phyloP scores from a whole-genome alignment of 2,888 invertebrate species.

The Stenurella melanura region DNA sequence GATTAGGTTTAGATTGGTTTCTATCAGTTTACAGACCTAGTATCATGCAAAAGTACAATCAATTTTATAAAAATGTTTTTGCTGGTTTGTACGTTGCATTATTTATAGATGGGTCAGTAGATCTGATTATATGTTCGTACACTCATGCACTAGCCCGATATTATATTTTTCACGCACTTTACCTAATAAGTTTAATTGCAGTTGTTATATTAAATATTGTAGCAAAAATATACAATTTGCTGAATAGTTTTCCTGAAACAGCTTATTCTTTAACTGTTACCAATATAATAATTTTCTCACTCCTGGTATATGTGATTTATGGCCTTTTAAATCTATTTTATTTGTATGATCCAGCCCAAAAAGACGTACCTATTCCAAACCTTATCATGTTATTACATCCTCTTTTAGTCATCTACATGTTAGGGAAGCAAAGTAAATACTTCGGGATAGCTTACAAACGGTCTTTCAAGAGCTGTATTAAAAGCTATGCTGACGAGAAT shows the following conservation, averaged over 20 bases:
- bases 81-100: background rate
- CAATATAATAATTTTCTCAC: slow-evolving; percentile 47
- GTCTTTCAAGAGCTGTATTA: slow-evolving; percentile 49
- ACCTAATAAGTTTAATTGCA: too few species aligned
- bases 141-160: too few species aligned
- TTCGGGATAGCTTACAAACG: slow-evolving; percentile 55
- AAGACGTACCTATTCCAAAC: slow-evolving; percentile 37
- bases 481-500: slow-evolving; percentile 48
- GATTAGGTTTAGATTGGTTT: background rate
- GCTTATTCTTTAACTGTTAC: slow-evolving; percentile 40
- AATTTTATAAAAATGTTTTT: background rate
- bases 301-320: slow-evolving; percentile 41
- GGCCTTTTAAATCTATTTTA: slow-evolving; percentile 10
- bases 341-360: too few species aligned
- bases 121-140: background rate
- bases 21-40: background rate
- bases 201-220: slow-evolving; percentile 45
- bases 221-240: slow-evolving; percentile 28
- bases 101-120: background rate
- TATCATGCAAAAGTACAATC: background rate
- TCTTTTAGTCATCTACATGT: slow-evolving; percentile 48
- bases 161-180: slow-evolving; percentile 36
- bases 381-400: slow-evolving; percentile 41
- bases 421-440: slow-evolving; percentile 53
- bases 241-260: slow-evolving; percentile 30